Evolutionary conservation across 2,797 vertebrate species (phyloP), one percentile per base, ranked within the genome.

Genomic region (Tangara arthus): DNA sequence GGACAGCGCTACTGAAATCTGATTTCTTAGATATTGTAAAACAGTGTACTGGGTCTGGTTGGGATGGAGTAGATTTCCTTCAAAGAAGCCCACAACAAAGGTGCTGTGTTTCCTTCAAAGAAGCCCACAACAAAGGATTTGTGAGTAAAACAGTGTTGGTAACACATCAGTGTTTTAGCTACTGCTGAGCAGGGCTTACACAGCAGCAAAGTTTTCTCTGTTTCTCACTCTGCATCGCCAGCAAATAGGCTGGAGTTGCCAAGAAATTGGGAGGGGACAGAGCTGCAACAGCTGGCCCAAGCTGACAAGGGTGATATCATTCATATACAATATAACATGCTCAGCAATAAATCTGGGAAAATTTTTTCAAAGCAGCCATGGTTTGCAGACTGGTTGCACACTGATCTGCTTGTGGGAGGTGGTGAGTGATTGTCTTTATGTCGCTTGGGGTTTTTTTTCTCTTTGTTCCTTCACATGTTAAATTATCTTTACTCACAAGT

Each of bases 261-360:
- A 59, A 39, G 21, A 89, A 44, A n/a, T 1, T 41, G 14, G 22
- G 26, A 59, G 10, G 5, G 8, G 18, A 79, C 11, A 50, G 10
- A 70, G 13, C 28, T 35, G 47, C 28, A 23, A 44, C 15, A 82
- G 12, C 23, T 72, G 50, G 13, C 9, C 32, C 9, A 26, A 47
- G 32, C 0, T 22, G 50, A 9, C 15, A 10, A 26, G 70, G 53
- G 16, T 14, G 21, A 19, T 57, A 32, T 57, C 5, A 9, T 2
- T 65, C 3, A 12, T 3, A 1, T 32, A 23, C 16, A 56, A 9
- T 8, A 11, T 20, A 18, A 41, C 1, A 0, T 37, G 24, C 9
- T 57, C 56, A 16, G 26, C 22, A 65, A 26, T 18, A 28, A 44
- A 61, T 46, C 14, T 1, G 0, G 6, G 11, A 32, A 9, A 41